These are phyloP conservation scores for Melikaiella ostensackeni DNA, from an alignment of 2,888 invertebrate genomes.

Conservation along the genomic window DNA sequence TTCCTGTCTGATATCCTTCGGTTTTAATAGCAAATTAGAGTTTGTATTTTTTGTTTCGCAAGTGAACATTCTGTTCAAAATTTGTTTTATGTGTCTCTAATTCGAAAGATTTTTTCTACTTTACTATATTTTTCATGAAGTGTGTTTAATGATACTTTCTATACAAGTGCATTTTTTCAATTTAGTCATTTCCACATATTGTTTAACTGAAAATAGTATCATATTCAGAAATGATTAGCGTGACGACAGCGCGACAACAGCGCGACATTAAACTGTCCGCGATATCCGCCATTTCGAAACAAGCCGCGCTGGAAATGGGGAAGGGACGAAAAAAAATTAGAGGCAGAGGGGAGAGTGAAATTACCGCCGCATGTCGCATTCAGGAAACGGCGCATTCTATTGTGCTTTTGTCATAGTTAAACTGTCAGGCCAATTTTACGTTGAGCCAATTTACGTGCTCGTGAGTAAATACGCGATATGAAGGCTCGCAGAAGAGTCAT, in stretches of 20 bases:
- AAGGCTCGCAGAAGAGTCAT: background rate
- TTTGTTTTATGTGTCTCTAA: background rate
- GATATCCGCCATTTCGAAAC: constrained; percentile 73
- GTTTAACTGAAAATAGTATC: constrained; percentile 56
- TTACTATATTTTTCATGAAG: too few species aligned
- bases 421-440: constrained; percentile 74
- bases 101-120: constrained; percentile 8
- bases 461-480: constrained; percentile 47
- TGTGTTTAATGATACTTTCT: too few species aligned
- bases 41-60: background rate
- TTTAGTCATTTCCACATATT: background rate
- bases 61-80: constrained; percentile 1
- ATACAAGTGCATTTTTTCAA: background rate
- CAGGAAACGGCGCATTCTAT: constrained; percentile 76
- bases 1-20: constrained; percentile 48
- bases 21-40: constrained; percentile 33
- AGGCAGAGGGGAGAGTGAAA: constrained; percentile 60
- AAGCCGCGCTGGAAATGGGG: constrained; percentile 52
- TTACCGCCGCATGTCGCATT: constrained; percentile 70
- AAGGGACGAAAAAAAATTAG: constrained; percentile 39
- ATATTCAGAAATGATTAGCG: constrained; percentile 47
- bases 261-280: constrained; percentile 72
- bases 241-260: constrained; percentile 64
- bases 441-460: constrained; percentile 62
- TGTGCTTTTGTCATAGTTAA: constrained; percentile 77